Base-by-base conservation (phyloP, 1,140 invertebrate genomes). In the Venustaconcha ellipsiformis region DNA sequence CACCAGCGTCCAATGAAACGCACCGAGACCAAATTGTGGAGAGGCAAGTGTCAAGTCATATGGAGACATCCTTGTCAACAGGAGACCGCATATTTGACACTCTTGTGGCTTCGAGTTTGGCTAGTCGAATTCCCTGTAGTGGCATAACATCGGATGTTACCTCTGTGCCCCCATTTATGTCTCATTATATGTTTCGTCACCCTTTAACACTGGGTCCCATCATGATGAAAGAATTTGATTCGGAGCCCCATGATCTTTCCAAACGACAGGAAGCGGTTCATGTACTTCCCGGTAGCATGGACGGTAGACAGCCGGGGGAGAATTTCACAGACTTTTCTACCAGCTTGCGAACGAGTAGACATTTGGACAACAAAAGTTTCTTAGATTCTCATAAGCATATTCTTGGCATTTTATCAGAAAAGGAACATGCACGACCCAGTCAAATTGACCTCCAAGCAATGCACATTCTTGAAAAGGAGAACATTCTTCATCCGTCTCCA, bases 101-200 rank as follows among this genome's bases (percentile, higher is more conserved):
- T 57, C 67, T 77, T 37, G 75, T 77, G 14, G 75, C 70, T 12
- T 77, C 75, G 18, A 70, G 70, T 17, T 55, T 77, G 56, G 75
- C 75, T 14, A 77, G 69, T 63, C 72, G 70, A 48, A 48, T 48
- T 48, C 37, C 37, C 37, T 48, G 37, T 48, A 48, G 11, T 48
- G 37, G 37, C 37, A 48, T 48, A 11, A 48, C 37, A 48, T 48
- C 37, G 37, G 37, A 48, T 6, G 37, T 48, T 48, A 48, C 6
- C 37, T 48, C 37, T 48, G 37, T 48, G 6, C 37, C 37, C 37
- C 37, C 37, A 48, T 48, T 48, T 48, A 48, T 48, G 37, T 48
- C 37, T 48, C 37, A 48, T 48, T 48, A 48, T 11, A 48, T 48
- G 37, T 48, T 48, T 48, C 6, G 37, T 48, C 37, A 48, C 37